Evolutionary conservation across 2,888 invertebrate species (phyloP).

Genomic region (Macrophya alboannulata): DNA sequence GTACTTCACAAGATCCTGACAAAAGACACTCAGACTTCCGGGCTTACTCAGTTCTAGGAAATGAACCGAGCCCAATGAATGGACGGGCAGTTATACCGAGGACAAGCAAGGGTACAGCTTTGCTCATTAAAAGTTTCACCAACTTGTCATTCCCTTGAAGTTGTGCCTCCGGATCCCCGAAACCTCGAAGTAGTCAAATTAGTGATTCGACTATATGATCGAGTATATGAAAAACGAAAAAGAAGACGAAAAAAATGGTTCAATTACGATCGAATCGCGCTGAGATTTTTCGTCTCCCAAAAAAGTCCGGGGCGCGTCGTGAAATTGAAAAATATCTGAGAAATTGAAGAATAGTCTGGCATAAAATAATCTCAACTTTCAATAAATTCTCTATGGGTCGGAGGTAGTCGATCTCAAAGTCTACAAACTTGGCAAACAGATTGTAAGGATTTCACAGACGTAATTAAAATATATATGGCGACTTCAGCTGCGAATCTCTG

Average conservation of each 20-base stretch:
- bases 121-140: conserved; percentile 54
- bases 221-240: too few relatives aligned
- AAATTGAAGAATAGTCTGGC: not conserved
- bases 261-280: not conserved
- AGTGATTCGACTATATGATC: not conserved
- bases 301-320: not conserved
- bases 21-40: conserved; percentile 50
- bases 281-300: not conserved
- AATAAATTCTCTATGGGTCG: conserved; percentile 27
- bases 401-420: conserved; percentile 47
- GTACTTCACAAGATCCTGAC: conserved; percentile 27
- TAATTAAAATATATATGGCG: too few relatives aligned
- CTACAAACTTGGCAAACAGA: conserved; percentile 36
- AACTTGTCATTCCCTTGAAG: conserved; percentile 25
- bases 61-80: conserved; percentile 12
- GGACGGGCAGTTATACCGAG: conserved; percentile 5
- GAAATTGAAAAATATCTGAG: not conserved
- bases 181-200: conserved; percentile 21
- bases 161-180: conserved; percentile 5
- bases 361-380: conserved; percentile 43
- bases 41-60: not conserved
- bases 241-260: not conserved
- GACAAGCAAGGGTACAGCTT: conserved; percentile 11
- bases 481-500: conserved; percentile 8
- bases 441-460: conserved; percentile 25